Percentiles rank a stretch among this genome's conserved stretches.
phyloP scores from a whole-genome alignment of 2,888 invertebrate genomes.

The Perizoma flavofasciatum region DNA sequence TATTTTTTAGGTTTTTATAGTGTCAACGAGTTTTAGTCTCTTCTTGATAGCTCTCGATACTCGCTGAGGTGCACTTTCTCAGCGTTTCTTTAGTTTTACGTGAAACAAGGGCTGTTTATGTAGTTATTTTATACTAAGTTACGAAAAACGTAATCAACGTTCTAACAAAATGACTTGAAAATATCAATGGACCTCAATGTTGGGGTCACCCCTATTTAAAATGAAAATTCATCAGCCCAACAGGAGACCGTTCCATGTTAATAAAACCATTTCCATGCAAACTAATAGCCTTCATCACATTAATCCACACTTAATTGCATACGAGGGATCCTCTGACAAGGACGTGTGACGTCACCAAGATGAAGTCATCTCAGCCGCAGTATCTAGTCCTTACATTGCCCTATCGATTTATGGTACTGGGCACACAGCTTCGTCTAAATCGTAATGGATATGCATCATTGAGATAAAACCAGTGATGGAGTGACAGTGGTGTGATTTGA shows the following conservation, averaged over 20 bases:
- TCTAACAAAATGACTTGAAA: too few species aligned
- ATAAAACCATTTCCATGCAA: slow-evolving; percentile 33
- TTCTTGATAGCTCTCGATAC: too few species aligned
- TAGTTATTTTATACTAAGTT: too few species aligned
- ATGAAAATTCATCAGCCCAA: slow-evolving; percentile 11
- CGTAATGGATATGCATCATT: slow-evolving; percentile 56
- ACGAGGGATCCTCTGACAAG: slow-evolving; percentile 61
- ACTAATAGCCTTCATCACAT: slow-evolving; percentile 29
- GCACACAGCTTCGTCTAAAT: slow-evolving; percentile 47
- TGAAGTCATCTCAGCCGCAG: slow-evolving; percentile 44
- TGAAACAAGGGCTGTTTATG: too few species aligned
- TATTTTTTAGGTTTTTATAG: too few species aligned
- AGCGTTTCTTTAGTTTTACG: too few species aligned
- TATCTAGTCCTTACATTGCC: slow-evolving; percentile 61
- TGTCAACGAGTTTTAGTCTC: too few species aligned
- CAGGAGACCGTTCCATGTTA: slow-evolving; percentile 21
- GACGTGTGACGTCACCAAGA: slow-evolving; percentile 75
- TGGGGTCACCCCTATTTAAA: background rate
- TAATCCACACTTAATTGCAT: slow-evolving; percentile 46
- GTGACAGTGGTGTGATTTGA: slow-evolving; percentile 55
- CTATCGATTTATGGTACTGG: slow-evolving; percentile 50
- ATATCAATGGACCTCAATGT: too few species aligned
- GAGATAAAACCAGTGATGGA: slow-evolving; percentile 59
- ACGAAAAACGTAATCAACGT: too few species aligned
- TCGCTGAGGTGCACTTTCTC: too few species aligned